Percentiles rank a stretch among this genome's conserved stretches.
These are phyloP conservation scores for Drosophila bifasciata DNA, from an alignment of 1,140 invertebrate genomes.

Conservation along the genomic window DNA sequence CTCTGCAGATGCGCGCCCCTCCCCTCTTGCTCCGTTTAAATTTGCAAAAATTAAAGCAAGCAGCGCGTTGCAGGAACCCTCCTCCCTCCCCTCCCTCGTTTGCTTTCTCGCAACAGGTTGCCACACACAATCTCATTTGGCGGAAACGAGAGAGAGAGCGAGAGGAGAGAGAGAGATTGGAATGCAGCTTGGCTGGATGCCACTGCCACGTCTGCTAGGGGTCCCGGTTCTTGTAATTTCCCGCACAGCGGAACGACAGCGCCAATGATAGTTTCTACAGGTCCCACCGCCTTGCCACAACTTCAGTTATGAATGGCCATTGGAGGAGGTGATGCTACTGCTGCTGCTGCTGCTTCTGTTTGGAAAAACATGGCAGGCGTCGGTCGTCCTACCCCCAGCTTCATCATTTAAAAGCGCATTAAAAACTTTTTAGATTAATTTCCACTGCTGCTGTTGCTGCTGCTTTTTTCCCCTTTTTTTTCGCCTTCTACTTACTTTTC, in stretches of 20 bases:
- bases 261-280: conserved; percentile 69
- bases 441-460: conserved; percentile 58
- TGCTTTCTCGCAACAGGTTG: conserved; percentile 69
- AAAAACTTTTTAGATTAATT: conserved; percentile 84
- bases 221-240: conserved; percentile 76
- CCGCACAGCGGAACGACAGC: conserved; percentile 64
- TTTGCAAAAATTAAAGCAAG: conserved; percentile 78
- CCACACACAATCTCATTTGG: conserved; percentile 60
- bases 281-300: background rate
- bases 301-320: conserved; percentile 71
- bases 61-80: conserved; percentile 4
- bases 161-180: conserved; percentile 39
- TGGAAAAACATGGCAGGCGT: conserved; percentile 29
- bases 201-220: conserved; percentile 1
- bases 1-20: conserved; percentile 1
- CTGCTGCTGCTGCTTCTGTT: conserved; percentile 24
- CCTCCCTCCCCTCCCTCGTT: background rate
- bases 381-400: conserved; percentile 46
- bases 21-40: conserved; percentile 60
- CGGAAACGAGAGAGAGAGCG: conserved; percentile 26
- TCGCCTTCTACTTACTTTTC: conserved; percentile 41
- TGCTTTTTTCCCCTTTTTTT: conserved; percentile 41
- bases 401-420: conserved; percentile 84
- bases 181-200: conserved; percentile 62
- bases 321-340: conserved; percentile 40